Evolutionary conservation across 2,113 vertebrate species (phyloP).

Genomic region (Vombatus ursinus): DNA sequence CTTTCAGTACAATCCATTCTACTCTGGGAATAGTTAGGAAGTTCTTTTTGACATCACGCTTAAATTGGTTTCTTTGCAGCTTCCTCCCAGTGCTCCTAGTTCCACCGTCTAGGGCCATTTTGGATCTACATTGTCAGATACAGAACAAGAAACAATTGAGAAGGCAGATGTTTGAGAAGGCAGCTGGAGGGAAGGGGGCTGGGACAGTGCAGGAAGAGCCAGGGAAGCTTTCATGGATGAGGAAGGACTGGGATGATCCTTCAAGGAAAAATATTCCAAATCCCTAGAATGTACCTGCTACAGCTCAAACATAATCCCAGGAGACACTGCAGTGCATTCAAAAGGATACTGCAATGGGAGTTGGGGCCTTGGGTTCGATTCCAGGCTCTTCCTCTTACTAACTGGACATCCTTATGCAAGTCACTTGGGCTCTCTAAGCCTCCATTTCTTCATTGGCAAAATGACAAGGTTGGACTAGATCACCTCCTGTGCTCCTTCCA

Average conservation of each 20-base stretch:
- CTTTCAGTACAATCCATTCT: background rate
- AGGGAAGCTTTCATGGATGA: background rate
- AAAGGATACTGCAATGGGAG: background rate
- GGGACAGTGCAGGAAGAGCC: background rate
- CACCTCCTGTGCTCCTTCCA: background rate
- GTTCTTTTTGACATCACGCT: background rate
- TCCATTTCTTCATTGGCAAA: background rate
- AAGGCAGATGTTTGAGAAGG: background rate
- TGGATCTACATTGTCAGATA: background rate
- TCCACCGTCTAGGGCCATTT: background rate
- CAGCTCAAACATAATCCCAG: background rate
- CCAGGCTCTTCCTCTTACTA: background rate
- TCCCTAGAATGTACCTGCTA: rapidly evolving
- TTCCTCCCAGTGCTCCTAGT: background rate
- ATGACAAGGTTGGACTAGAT: background rate
- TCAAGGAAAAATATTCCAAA: background rate
- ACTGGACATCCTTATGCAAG: background rate
- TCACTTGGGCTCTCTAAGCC: background rate
- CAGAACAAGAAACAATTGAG: background rate
- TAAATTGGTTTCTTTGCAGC: background rate
- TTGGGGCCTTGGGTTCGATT: background rate
- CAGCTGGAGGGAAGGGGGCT: background rate
- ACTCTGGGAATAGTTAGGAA: background rate
- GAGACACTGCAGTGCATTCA: background rate
- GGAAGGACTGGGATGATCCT: background rate